These are phyloP conservation scores for Meles meles DNA, from an alignment of 2,113 vertebrate genomes.

Conservation along the genomic window DNA sequence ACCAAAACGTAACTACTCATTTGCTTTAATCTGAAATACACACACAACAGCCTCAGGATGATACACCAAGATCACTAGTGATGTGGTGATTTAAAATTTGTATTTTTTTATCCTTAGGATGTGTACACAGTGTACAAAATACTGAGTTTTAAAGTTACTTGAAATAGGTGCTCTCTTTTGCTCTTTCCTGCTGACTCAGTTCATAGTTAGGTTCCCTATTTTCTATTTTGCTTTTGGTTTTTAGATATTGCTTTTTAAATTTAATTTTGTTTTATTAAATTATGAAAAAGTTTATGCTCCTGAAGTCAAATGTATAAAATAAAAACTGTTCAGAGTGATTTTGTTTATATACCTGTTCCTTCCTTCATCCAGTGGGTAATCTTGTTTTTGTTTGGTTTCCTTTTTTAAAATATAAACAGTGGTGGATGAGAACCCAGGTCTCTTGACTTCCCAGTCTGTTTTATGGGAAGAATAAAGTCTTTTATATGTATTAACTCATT, in stretches of 20 bases:
- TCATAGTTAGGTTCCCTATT: neutral
- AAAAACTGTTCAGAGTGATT: neutral
- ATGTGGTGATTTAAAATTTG: neutral
- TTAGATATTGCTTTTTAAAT: neutral
- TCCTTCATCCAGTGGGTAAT: neutral
- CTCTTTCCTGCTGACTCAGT: neutral
- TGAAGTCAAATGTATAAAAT: neutral
- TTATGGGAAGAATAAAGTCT: neutral
- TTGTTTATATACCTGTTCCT: neutral
- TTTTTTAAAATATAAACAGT: neutral
- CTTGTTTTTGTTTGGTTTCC: neutral
- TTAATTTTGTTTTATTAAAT: neutral
- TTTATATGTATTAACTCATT: neutral
- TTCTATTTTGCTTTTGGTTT: neutral
- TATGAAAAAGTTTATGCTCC: neutral
- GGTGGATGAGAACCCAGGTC: neutral
- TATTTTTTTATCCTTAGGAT: neutral
- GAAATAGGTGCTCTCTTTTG: neutral
- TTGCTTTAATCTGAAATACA: neutral
- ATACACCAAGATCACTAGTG: neutral
- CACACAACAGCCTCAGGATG: neutral
- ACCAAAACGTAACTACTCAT: neutral
- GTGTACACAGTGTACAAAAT: neutral
- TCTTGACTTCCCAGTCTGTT: neutral
- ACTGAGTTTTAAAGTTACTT: neutral